Conservation (phyloP, 2,113 vertebrate genomes). For the Mystacornis crossleyi region DNA sequence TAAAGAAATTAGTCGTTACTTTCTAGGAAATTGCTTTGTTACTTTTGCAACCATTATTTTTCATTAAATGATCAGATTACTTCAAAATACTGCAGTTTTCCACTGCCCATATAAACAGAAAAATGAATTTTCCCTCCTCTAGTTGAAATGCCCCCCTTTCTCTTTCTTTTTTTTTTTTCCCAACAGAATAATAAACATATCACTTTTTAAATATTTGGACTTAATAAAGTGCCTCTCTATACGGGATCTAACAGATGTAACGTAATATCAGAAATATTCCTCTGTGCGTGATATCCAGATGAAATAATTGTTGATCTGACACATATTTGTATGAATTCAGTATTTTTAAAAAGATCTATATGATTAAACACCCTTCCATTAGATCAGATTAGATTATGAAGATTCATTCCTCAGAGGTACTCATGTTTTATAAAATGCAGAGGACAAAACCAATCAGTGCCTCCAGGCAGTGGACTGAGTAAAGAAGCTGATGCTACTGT, state of each 20-base stretch:
- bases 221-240: neutral
- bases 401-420: neutral
- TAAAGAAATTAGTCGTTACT: neutral
- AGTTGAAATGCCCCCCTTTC: neutral
- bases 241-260: neutral
- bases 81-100: neutral
- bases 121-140: neutral
- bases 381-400: neutral
- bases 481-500: neutral
- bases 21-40: neutral
- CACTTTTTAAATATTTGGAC: neutral
- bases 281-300: neutral
- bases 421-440: neutral
- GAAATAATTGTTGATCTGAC: neutral
- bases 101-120: neutral
- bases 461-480: neutral
- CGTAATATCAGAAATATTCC: neutral
- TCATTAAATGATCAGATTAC: neutral
- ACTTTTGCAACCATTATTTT: neutral
- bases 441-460: neutral
- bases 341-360: neutral
- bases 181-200: neutral
- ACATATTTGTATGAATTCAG: neutral
- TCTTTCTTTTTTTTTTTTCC: neutral
- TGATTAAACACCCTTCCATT: neutral